A percentile compares a stretch with the other conserved stretches of the same genome.
Conservation (phyloP, 2,113 vertebrate genomes). For the Corythaixoides concolor region DNA sequence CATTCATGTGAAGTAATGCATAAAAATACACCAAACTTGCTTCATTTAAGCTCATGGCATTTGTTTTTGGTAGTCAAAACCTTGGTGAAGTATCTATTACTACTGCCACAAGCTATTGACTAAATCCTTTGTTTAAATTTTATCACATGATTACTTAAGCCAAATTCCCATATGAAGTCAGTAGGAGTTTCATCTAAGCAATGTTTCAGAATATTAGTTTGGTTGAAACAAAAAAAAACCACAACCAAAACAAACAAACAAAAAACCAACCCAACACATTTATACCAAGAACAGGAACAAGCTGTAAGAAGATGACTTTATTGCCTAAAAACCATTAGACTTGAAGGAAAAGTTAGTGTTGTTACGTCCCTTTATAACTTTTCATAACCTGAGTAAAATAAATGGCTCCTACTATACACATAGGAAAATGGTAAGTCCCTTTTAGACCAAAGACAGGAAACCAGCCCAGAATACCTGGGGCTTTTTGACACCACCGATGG, state of each 20-base stretch:
- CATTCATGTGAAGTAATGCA: neutral
- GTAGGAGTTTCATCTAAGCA: accelerated
- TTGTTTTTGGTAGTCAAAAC: neutral
- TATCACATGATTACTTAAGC: neutral
- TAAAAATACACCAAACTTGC: neutral
- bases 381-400: accelerated
- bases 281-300: neutral
- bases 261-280: accelerated
- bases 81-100: neutral
- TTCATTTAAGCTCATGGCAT: neutral
- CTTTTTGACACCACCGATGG: too few relatives aligned
- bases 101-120: neutral
- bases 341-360: accelerated
- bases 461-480: accelerated
- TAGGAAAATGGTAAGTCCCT: accelerated
- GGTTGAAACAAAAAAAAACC: neutral
- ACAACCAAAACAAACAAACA: too few relatives aligned
- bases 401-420: accelerated
- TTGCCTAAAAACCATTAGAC: neutral
- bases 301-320: accelerated
- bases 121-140: neutral
- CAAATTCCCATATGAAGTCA: neutral
- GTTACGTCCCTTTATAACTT: accelerated
- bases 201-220: accelerated
- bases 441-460: accelerated